Evolutionary conservation across 2,888 invertebrate genomes (phyloP).

Genomic region (Idaea dimidiata): DNA sequence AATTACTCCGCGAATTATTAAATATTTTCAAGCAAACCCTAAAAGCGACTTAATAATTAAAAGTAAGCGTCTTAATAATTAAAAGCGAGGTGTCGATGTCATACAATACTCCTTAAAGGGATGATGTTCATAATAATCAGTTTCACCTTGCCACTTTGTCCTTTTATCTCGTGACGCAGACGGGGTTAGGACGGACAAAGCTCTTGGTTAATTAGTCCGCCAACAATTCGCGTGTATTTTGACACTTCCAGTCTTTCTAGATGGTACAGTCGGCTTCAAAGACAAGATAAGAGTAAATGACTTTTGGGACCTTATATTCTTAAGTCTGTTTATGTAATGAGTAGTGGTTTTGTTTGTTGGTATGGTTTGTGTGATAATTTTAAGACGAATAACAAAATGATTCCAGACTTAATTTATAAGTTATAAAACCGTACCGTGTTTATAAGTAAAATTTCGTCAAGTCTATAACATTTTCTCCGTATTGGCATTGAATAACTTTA

Average conservation of each 20-base stretch:
- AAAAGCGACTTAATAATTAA: slow-evolving; percentile 25
- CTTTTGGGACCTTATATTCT: slow-evolving; percentile 3
- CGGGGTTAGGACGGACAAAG: slow-evolving; percentile 33
- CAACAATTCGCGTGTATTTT: slow-evolving; percentile 30
- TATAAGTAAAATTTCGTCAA: not conserved
- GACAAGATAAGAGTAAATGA: slow-evolving; percentile 6
- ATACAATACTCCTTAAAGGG: slow-evolving; percentile 38
- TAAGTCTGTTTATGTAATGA: not conserved
- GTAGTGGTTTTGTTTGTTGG: not conserved
- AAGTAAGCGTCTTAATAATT: slow-evolving; percentile 19
- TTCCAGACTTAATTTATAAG: not conserved
- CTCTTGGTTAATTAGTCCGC: slow-evolving; percentile 40
- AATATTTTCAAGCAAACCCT: not conserved
- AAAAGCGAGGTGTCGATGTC: slow-evolving; percentile 25
- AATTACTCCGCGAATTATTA: not conserved
- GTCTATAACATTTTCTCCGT: not conserved
- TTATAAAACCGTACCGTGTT: no score
- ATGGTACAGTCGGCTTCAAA: slow-evolving; percentile 17
- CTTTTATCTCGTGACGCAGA: slow-evolving; percentile 46
- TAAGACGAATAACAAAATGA: not conserved
- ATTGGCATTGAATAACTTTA: not conserved
- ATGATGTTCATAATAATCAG: slow-evolving; percentile 43
- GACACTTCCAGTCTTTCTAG: slow-evolving; percentile 29
- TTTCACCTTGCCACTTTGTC: slow-evolving; percentile 34
- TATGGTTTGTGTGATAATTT: not conserved